Evolutionary conservation across 2,888 invertebrate species (phyloP).

Genomic region (Xanthia icteritia): DNA sequence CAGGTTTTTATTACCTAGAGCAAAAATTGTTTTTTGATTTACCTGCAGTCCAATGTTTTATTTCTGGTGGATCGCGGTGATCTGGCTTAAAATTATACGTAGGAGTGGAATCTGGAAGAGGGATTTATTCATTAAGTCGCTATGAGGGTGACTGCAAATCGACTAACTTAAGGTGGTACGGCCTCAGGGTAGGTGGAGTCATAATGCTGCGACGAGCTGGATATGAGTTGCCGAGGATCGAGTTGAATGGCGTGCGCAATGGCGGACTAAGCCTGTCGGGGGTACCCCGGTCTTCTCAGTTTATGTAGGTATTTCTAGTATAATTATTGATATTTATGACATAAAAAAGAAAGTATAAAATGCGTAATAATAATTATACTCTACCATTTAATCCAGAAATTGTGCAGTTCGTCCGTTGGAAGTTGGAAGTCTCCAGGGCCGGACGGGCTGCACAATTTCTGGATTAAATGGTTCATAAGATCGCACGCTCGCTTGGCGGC

Average conservation of each 20-base stretch:
- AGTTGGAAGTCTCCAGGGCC: no score
- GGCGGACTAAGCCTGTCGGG: no score
- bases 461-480: no score
- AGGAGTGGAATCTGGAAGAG: conserved; percentile 35
- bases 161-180: background rate
- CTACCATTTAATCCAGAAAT: no score
- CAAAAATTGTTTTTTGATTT: background rate
- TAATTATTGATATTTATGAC: no score
- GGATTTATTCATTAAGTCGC: conserved; percentile 3
- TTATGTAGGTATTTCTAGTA: no score
- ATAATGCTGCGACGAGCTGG: background rate
- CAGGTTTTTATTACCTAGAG: background rate
- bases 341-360: no score
- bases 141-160: background rate
- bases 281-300: no score
- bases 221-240: background rate
- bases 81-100: conserved; percentile 19
- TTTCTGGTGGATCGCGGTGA: conserved; percentile 4
- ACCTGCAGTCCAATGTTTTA: conserved; percentile 40
- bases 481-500: no score
- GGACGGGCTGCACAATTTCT: no score
- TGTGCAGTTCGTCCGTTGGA: no score
- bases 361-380: no score
- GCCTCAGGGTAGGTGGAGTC: background rate
- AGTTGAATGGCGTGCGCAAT: background rate